phyloP scores from a whole-genome alignment of 2,888 invertebrate genomes.

The Netelia fuscicornis region DNA sequence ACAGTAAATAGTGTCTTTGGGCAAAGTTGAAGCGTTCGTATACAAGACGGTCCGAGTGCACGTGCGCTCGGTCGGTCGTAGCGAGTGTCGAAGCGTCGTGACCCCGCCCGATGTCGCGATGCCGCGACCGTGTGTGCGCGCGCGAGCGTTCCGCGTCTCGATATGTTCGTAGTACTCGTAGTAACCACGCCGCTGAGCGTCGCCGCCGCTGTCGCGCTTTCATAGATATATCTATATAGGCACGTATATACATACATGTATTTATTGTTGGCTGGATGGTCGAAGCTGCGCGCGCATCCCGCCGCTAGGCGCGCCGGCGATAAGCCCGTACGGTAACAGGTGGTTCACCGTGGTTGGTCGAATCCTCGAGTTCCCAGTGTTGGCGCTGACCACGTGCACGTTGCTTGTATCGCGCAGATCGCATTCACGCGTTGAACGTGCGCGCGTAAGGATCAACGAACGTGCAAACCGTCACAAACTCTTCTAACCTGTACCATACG shows the following conservation, averaged over 20 bases:
- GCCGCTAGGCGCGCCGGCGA: constrained; percentile 61
- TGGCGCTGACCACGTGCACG: constrained; percentile 74
- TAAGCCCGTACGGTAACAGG: constrained; percentile 82
- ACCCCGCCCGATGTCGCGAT: constrained; percentile 40
- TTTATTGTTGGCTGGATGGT: neutral
- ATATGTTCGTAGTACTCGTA: constrained; percentile 8
- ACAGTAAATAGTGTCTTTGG: too few species aligned
- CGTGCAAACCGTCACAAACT: neutral
- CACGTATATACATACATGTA: neutral
- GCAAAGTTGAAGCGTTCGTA: too few species aligned
- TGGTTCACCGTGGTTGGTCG: constrained; percentile 83
- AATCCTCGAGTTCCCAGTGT: constrained; percentile 69
- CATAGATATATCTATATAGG: neutral
- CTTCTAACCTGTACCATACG: neutral
- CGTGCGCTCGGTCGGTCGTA: neutral
- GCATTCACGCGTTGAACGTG: constrained; percentile 75
- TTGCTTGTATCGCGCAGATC: constrained; percentile 47
- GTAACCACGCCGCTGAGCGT: neutral
- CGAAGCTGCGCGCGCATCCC: constrained; percentile 69
- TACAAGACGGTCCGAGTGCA: neutral
- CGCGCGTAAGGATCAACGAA: constrained; percentile 64
- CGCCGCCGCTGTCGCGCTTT: neutral
- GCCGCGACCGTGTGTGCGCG: constrained; percentile 8
- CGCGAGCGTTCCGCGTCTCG: neutral
- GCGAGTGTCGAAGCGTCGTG: neutral